Evolutionary conservation across 2,888 invertebrate genomes (phyloP), one percentile per base, ranked within the genome.

Genomic region (Oligia strigilis): DNA sequence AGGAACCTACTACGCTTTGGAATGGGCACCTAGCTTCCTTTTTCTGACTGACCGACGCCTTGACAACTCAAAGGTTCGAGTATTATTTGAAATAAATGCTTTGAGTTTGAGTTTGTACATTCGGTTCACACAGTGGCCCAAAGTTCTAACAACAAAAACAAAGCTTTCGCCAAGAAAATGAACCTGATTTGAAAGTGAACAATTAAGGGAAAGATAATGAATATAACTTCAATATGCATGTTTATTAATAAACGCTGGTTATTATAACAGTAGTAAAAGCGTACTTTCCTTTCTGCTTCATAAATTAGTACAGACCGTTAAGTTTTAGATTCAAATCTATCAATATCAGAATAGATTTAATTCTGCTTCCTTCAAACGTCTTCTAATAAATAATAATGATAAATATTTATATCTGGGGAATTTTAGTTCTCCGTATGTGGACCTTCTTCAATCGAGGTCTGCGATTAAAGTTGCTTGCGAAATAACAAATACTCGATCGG

Each of bases 371-470:
- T 83, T 43, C 11, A 36, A 52, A 52, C 0, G 3, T 36, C 19
- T 43, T 43, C 19, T 43, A 23, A 9, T 36, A 19, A 76, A 46
- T 78, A 52, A 69, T 60, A 76, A 40, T 49, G 46, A 55, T 52
- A 40, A 23, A 46, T 55, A 52, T 19, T 40, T 49, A 66, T n/a
- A 19, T 43, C 49, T 73, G 8, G 4, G 46, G 23, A 72, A 23
- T 49, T 36, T 23, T 19, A 62, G 40, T 58, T 55, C 11, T 83
- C 29, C 29, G 29, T 43, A 13, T n/a, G 23, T 40, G n/a, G 23
- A 77, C 72, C 74, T 84, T 70, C 85, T 78, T 72, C 74, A 70
- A 1, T 69, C 78, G 74, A 86, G 81, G 75, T 87, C 81, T 52
- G 5, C 49, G 11, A 58, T 49, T 73, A 73, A 76, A 75, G 43